Percentiles rank a stretch among this genome's conserved stretches.
These are phyloP conservation scores for Pseudococcus jackbeardsleyi DNA, from an alignment of 2,888 invertebrate species.

Conservation along the genomic window DNA sequence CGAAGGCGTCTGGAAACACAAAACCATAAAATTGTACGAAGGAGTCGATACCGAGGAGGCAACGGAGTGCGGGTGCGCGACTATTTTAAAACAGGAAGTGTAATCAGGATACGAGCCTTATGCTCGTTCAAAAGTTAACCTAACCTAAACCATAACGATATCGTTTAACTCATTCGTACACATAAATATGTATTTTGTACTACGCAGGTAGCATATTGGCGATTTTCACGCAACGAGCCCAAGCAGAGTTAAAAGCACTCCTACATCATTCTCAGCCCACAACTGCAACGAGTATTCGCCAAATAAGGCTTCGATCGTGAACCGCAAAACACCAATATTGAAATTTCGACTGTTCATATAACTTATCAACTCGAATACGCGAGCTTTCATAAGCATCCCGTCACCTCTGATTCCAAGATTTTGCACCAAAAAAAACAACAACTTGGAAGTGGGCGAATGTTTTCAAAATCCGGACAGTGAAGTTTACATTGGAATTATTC, in stretches of 20 bases:
- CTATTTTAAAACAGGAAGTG: conserved; percentile 7
- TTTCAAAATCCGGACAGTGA: background rate
- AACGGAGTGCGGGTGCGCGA: background rate
- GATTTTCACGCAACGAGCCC: background rate
- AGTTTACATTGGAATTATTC: conserved; percentile 35
- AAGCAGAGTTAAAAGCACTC: background rate
- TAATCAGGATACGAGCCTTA: conserved; percentile 22
- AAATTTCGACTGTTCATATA: background rate
- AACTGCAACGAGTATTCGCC: background rate
- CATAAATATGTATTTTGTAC: background rate
- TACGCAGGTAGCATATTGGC: background rate
- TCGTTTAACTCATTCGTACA: no score
- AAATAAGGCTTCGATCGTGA: conserved; percentile 25
- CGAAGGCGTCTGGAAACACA: background rate
- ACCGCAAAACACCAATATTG: background rate
- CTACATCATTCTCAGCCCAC: conserved; percentile 7
- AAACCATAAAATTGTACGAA: background rate
- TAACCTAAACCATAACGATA: background rate
- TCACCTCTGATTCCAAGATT: background rate
- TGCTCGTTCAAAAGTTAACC: background rate
- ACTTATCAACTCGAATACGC: background rate
- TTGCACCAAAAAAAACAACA: background rate
- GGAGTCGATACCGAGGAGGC: background rate
- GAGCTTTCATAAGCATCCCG: background rate
- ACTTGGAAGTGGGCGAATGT: background rate